These are phyloP conservation scores for Cyanoramphus novaezelandiae DNA, from an alignment of 2,113 vertebrate species.

Conservation along the genomic window DNA sequence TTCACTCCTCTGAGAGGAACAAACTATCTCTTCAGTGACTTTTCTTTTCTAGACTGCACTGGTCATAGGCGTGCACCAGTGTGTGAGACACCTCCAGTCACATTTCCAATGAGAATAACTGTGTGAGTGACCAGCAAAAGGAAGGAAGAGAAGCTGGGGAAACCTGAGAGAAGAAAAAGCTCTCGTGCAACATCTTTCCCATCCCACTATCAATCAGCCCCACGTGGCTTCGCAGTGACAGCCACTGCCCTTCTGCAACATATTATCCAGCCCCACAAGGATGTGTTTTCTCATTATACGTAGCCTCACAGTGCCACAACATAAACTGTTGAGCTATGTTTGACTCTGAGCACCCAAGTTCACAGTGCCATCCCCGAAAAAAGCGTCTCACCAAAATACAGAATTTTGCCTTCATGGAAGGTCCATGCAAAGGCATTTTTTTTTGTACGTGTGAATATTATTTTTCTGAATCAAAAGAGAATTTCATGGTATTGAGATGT, in stretches of 20 bases:
- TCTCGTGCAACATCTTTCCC: background rate
- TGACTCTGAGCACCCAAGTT: background rate
- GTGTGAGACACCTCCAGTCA: background rate
- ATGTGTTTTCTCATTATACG: background rate
- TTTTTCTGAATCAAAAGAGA: background rate
- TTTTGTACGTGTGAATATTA: background rate
- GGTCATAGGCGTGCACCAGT: background rate
- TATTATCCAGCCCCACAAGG: background rate
- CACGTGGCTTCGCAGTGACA: background rate
- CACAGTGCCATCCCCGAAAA: background rate
- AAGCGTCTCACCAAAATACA: background rate
- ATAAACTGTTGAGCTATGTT: background rate
- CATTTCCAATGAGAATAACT: background rate
- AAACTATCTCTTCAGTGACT: background rate
- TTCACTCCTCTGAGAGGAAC: background rate
- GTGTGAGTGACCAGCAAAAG: background rate
- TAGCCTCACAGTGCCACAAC: background rate
- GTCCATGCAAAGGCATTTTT: background rate
- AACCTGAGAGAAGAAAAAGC: background rate
- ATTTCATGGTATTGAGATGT: background rate
- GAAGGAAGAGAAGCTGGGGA: background rate
- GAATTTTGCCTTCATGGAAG: background rate
- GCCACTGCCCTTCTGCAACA: background rate
- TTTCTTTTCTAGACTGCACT: background rate
- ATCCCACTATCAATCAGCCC: background rate